Conservation (phyloP, 2,797 vertebrate species). For the Hippopotamyrus pictus region DNA sequence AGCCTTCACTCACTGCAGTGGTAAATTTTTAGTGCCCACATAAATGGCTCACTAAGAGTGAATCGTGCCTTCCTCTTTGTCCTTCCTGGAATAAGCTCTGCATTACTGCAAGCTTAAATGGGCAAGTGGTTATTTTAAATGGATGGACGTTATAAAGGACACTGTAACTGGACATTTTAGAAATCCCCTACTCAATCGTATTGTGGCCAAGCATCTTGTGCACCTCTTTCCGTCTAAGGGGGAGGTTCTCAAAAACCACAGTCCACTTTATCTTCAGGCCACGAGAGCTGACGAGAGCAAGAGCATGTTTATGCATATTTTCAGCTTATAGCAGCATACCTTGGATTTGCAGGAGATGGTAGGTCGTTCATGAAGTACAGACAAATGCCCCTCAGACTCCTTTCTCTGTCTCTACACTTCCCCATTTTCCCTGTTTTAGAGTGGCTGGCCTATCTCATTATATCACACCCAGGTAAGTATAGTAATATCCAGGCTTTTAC, state of each 20-base stretch:
- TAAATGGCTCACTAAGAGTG: neutral
- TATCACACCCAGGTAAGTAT: neutral
- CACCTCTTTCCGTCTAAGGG: neutral
- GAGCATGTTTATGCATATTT: neutral
- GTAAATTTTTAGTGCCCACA: neutral
- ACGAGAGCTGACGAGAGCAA: neutral
- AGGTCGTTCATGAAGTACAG: neutral
- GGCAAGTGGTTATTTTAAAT: neutral
- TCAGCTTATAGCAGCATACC: neutral
- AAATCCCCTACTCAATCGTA: neutral
- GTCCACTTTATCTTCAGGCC: neutral
- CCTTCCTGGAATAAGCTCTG: neutral
- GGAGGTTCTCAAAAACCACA: neutral
- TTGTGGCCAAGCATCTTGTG: neutral
- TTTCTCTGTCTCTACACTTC: neutral
- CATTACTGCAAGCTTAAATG: neutral
- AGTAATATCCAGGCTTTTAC: neutral
- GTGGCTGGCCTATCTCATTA: neutral
- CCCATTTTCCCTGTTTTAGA: neutral
- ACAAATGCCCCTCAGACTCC: neutral
- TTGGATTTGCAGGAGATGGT: slow-evolving; percentile 7
- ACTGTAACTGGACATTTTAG: neutral
- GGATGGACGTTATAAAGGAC: neutral
- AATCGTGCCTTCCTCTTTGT: neutral
- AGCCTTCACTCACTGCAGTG: neutral